phyloP scores from a whole-genome alignment of 1,140 invertebrate genomes.

The Lepidurus apus region DNA sequence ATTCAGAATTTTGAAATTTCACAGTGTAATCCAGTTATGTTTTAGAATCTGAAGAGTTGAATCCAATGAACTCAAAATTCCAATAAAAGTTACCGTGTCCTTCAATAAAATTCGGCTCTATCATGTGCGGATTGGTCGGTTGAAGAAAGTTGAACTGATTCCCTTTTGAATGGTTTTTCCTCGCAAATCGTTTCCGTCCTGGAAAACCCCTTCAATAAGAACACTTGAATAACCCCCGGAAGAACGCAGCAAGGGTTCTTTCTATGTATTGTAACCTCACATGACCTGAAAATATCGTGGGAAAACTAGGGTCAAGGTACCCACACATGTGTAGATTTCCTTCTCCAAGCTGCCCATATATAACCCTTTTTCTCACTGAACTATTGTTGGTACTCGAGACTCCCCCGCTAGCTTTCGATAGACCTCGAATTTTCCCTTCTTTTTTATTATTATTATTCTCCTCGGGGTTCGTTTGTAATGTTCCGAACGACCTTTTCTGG shows the following conservation, averaged over 20 bases:
- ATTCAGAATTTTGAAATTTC: too few species aligned
- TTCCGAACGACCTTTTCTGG: background rate
- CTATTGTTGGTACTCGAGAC: background rate
- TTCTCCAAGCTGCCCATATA: background rate
- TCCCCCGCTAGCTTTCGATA: slow-evolving; percentile 18
- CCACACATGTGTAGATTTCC: background rate
- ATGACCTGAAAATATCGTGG: slow-evolving; percentile 16
- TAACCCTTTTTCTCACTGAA: background rate
- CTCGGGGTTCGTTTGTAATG: background rate
- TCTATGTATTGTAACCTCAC: background rate
- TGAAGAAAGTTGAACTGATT: background rate
- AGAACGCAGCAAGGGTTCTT: slow-evolving; percentile 7
- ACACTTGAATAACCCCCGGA: slow-evolving; percentile 21
- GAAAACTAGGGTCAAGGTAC: slow-evolving; percentile 21
- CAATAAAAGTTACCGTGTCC: too few species aligned
- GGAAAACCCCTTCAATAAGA: background rate
- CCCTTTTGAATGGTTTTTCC: background rate
- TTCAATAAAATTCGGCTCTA: too few species aligned
- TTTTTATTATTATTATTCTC: slow-evolving; percentile 9
- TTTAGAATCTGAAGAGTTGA: too few species aligned
- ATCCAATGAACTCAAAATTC: too few species aligned
- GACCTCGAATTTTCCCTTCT: background rate
- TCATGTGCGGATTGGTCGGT: background rate
- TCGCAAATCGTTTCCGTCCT: slow-evolving; percentile 8
- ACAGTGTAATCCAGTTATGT: too few species aligned